Evolutionary conservation across 2,888 invertebrate genomes (phyloP).

Genomic region (Ophion obscuratus): DNA sequence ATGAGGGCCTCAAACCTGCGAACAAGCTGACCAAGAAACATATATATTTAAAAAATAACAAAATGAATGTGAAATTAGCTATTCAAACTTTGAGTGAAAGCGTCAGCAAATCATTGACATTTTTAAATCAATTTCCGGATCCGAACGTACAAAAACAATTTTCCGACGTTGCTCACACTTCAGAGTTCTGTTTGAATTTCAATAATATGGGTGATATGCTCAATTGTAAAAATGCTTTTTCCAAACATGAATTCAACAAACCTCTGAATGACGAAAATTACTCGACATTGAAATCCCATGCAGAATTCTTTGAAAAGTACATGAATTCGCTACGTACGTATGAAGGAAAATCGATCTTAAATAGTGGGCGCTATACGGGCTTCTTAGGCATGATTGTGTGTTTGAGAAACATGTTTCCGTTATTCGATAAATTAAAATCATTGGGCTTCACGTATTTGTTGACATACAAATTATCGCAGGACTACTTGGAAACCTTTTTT

Average conservation of each 20-base stretch:
- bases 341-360: constrained; percentile 6
- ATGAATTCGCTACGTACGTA: background rate
- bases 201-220: constrained; percentile 60
- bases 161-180: constrained; percentile 16
- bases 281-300: too few species aligned
- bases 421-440: constrained; percentile 44
- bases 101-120: constrained; percentile 37
- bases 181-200: constrained; percentile 53
- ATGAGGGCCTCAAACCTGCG: constrained; percentile 1
- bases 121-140: constrained; percentile 37
- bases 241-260: too few species aligned
- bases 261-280: too few species aligned
- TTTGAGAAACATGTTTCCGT: constrained; percentile 58
- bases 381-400: constrained; percentile 58
- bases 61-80: constrained; percentile 35
- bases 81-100: constrained; percentile 59
- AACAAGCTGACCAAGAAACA: too few species aligned
- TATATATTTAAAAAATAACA: constrained; percentile 28
- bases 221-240: constrained; percentile 50
- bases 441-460: constrained; percentile 48
- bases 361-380: constrained; percentile 37
- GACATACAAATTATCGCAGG: constrained; percentile 60
- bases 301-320: background rate
- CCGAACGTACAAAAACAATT: constrained; percentile 32
- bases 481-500: constrained; percentile 66